Evolutionary conservation across 2,888 invertebrate species (phyloP).

Genomic region (Camponotus fellah): DNA sequence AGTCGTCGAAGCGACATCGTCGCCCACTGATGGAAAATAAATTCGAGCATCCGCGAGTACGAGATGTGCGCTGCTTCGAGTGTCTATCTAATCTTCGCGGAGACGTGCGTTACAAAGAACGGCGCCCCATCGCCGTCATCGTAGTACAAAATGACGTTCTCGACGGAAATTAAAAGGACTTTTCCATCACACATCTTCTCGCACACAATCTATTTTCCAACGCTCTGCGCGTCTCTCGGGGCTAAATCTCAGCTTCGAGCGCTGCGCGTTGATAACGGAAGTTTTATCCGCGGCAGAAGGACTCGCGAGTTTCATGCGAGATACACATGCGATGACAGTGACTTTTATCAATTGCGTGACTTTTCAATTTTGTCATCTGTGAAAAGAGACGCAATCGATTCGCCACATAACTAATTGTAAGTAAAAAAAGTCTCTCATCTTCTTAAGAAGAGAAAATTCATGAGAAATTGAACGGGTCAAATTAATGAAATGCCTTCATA

Average conservation of each 20-base stretch:
- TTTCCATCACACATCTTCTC: background rate
- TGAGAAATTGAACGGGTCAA: background rate
- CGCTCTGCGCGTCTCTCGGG: conserved; percentile 6
- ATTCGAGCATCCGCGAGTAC: background rate
- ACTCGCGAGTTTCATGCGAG: background rate
- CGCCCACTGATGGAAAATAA: conserved; percentile 28
- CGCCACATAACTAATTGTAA: background rate
- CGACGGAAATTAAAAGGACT: conserved; percentile 49
- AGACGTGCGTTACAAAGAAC: conserved; percentile 40
- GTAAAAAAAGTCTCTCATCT: background rate
- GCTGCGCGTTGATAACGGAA: conserved; percentile 19
- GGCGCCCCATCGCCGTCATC: background rate
- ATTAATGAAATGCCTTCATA: background rate
- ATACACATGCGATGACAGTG: background rate
- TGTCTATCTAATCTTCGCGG: conserved; percentile 37
- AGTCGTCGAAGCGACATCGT: conserved; percentile 5
- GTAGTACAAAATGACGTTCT: conserved; percentile 35
- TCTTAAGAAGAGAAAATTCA: background rate
- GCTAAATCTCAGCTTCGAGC: conserved; percentile 22
- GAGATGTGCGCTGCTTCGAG: conserved; percentile 28
- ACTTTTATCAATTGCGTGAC: conserved; percentile 27
- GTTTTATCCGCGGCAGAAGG: background rate
- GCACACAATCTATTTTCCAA: conserved; percentile 35
- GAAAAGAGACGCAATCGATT: conserved; percentile 1
- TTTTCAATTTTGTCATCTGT: background rate